Conservation (phyloP, 2,797 vertebrate genomes). For the Pseudopleuronectes americanus region DNA sequence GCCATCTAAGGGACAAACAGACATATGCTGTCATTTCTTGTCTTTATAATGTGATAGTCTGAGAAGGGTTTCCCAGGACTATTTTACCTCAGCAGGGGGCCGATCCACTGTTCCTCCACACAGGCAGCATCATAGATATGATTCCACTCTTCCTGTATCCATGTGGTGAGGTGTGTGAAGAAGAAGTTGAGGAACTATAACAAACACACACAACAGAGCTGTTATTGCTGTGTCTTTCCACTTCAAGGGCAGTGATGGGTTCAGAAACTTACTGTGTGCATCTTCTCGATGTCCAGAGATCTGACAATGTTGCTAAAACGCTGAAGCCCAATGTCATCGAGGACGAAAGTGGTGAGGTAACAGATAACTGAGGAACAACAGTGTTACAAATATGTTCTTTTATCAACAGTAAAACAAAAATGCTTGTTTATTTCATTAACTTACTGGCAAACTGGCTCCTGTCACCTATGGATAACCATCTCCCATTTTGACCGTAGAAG, state of each 20-base stretch:
- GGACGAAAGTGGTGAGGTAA: conserved; percentile 88
- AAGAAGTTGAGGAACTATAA: conserved; percentile 93
- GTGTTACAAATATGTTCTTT: conserved; percentile 8
- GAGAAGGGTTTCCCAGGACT: background rate
- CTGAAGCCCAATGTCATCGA: conserved; percentile 89
- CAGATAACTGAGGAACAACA: conserved; percentile 84
- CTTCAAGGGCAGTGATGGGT: background rate
- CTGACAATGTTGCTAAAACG: conserved; percentile 86
- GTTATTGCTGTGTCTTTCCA: conserved; percentile 2
- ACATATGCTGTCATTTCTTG: background rate
- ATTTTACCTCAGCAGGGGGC: conserved; percentile 87
- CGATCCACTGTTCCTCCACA: conserved; percentile 87
- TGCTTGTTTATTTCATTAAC: conserved; percentile 37
- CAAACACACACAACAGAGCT: conserved; percentile 15
- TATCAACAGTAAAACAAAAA: background rate
- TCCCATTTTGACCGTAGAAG: conserved; percentile 85
- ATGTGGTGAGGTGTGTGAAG: conserved; percentile 88
- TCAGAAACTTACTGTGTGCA: conserved; percentile 83
- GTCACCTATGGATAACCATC: conserved; percentile 77
- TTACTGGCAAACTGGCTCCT: conserved; percentile 86
- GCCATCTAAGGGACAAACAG: conserved; percentile 84
- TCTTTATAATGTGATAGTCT: background rate
- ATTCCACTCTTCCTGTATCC: conserved; percentile 93
- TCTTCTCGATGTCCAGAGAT: conserved; percentile 86
- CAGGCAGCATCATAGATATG: conserved; percentile 85